Percentiles rank a stretch among this genome's conserved stretches.
Conservation (phyloP, 2,113 vertebrate genomes). For the Hemibagrus wyckioides region DNA sequence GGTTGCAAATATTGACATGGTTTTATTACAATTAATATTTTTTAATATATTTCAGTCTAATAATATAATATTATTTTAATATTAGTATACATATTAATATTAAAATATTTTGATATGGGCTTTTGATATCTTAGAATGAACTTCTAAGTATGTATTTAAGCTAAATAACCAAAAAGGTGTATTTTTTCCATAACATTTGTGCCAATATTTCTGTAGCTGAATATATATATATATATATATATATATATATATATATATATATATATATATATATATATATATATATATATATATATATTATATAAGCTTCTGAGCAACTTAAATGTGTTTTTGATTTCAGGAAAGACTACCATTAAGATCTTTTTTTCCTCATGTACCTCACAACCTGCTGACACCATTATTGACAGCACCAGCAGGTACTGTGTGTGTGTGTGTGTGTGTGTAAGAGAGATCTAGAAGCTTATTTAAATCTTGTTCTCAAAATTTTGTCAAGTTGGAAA, state of each 20-base stretch:
- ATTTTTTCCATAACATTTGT: neutral
- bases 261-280: too few relatives aligned
- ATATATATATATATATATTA: neutral
- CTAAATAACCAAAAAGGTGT: neutral
- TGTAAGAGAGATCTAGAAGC: neutral
- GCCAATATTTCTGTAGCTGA: neutral
- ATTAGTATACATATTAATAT: neutral
- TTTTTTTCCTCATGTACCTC: slow-evolving; percentile 79
- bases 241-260: too few relatives aligned
- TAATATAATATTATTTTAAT: too few relatives aligned
- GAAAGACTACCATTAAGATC: slow-evolving; percentile 77
- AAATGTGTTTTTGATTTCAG: slow-evolving; percentile 69
- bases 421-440: slow-evolving; percentile 37
- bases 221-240: neutral
- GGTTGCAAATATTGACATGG: neutral
- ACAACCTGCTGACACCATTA: slow-evolving; percentile 74
- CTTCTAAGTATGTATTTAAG: neutral
- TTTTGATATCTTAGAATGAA: neutral
- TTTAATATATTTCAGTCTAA: neutral
- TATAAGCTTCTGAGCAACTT: neutral
- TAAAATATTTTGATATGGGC: neutral
- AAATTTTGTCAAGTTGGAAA: neutral
- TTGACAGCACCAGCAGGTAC: slow-evolving; percentile 79
- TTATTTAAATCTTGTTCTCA: neutral
- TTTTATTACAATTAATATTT: neutral